Conservation (phyloP, 2,113 vertebrate genomes). For the Burhinus bistriatus region DNA sequence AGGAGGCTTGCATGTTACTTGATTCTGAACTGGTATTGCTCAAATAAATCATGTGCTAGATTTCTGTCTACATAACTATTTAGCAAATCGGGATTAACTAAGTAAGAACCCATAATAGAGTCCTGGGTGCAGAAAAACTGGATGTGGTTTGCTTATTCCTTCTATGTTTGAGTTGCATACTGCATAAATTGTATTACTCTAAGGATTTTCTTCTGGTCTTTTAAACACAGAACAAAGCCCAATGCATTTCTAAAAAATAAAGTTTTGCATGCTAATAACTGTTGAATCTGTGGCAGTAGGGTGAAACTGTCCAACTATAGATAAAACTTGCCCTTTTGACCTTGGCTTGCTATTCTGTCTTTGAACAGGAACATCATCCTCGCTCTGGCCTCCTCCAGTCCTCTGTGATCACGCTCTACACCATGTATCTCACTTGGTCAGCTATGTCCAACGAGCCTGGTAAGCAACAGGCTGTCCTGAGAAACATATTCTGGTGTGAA, state of each 20-base stretch:
- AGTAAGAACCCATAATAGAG: neutral
- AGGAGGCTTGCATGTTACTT: neutral
- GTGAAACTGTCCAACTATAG: neutral
- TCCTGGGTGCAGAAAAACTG: neutral
- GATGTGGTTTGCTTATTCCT: neutral
- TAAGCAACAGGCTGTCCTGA: slow-evolving; percentile 54
- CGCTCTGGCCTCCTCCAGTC: slow-evolving; percentile 93
- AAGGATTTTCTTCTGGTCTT: neutral
- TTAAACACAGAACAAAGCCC: neutral
- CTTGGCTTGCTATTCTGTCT: neutral
- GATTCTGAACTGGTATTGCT: neutral
- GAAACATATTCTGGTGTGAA: neutral
- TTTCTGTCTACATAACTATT: neutral
- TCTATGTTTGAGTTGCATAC: neutral
- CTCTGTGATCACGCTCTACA: slow-evolving; percentile 91
- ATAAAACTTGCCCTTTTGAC: neutral
- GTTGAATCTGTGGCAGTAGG: neutral
- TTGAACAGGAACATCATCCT: slow-evolving; percentile 81
- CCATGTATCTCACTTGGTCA: slow-evolving; percentile 94
- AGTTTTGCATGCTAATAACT: neutral
- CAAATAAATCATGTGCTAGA: neutral
- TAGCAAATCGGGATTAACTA: neutral
- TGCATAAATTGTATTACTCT: neutral
- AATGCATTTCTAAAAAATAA: neutral
- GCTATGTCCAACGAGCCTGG: slow-evolving; percentile 94